phyloP scores from a whole-genome alignment of 2,888 invertebrate species.

The Kryphioiulus occultus region DNA sequence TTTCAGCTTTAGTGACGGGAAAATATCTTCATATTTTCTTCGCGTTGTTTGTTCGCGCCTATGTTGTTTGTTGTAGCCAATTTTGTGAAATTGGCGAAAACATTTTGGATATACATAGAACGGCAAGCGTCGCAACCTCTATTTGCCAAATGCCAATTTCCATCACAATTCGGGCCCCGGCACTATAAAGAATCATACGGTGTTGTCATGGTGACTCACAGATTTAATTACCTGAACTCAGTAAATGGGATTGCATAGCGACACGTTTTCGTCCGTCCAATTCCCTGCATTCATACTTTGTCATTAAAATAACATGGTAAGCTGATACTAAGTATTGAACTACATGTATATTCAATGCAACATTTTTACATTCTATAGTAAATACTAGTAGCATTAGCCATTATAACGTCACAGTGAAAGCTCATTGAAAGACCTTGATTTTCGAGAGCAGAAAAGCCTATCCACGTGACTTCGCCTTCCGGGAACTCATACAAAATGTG shows the following conservation, averaged over 20 bases:
- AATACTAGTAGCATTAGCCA: no score
- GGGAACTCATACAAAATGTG: not conserved
- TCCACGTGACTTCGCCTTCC: not conserved
- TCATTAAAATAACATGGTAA: not conserved
- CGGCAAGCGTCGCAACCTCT: not conserved
- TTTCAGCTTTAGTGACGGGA: not conserved
- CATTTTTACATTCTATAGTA: not conserved
- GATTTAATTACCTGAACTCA: conserved; percentile 17
- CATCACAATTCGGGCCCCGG: not conserved
- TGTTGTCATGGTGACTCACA: conserved; percentile 11
- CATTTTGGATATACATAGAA: conserved; percentile 7
- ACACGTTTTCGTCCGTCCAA: not conserved
- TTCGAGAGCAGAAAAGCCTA: not conserved
- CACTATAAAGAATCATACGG: not conserved
- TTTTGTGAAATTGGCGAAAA: conserved; percentile 17
- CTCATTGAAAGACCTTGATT: not conserved
- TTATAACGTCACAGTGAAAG: no score
- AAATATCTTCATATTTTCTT: not conserved
- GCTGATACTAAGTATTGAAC: not conserved
- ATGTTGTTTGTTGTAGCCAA: not conserved
- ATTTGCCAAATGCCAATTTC: conserved; percentile 8
- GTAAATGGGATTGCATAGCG: conserved; percentile 16
- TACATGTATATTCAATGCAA: not conserved
- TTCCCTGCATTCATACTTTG: not conserved
- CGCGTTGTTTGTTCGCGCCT: not conserved